Evolutionary conservation across 1,140 invertebrate species (phyloP).

Genomic region (Calycopis cecrops): DNA sequence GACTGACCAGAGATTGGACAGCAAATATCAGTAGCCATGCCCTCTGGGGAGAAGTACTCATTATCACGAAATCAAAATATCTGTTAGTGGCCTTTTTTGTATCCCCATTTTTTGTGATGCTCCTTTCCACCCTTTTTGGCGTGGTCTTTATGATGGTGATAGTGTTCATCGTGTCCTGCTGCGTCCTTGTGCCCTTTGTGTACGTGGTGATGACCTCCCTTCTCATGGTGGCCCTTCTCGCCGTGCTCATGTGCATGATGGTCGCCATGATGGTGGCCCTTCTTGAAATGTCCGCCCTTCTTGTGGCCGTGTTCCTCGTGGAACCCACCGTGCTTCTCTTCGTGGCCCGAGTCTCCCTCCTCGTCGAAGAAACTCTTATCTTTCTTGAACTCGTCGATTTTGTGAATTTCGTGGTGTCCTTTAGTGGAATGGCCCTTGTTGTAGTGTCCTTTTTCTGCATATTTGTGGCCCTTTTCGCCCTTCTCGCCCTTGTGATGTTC

Average conservation of each 20-base stretch:
- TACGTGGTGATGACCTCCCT: conserved; percentile 75
- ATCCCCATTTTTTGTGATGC: conserved; percentile 73
- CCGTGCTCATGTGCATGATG: conserved; percentile 81
- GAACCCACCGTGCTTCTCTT: conserved; percentile 79
- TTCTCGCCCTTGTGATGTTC: conserved; percentile 82
- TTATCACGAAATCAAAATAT: not conserved
- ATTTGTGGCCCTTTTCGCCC: conserved; percentile 79
- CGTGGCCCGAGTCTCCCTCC: conserved; percentile 82
- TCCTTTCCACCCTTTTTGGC: conserved; percentile 79
- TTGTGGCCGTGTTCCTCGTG: conserved; percentile 82
- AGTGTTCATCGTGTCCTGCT: conserved; percentile 74
- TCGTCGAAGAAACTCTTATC: conserved; percentile 83
- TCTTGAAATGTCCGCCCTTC: conserved; percentile 81
- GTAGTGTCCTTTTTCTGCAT: conserved; percentile 77
- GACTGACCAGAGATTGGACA: conserved; percentile 26
- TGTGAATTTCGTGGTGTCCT: conserved; percentile 86
- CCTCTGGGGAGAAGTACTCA: conserved; percentile 13
- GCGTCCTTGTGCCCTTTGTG: conserved; percentile 71
- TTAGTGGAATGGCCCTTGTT: conserved; percentile 87
- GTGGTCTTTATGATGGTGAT: conserved; percentile 78
- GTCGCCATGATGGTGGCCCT: conserved; percentile 79
- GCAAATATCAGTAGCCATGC: conserved; percentile 19
- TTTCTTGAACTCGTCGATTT: conserved; percentile 81
- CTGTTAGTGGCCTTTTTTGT: conserved; percentile 71
- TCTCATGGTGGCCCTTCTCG: conserved; percentile 82